Evolutionary conservation across 2,797 vertebrate species (phyloP), one percentile per base, ranked within the genome.

Genomic region (Crax fasciolata): DNA sequence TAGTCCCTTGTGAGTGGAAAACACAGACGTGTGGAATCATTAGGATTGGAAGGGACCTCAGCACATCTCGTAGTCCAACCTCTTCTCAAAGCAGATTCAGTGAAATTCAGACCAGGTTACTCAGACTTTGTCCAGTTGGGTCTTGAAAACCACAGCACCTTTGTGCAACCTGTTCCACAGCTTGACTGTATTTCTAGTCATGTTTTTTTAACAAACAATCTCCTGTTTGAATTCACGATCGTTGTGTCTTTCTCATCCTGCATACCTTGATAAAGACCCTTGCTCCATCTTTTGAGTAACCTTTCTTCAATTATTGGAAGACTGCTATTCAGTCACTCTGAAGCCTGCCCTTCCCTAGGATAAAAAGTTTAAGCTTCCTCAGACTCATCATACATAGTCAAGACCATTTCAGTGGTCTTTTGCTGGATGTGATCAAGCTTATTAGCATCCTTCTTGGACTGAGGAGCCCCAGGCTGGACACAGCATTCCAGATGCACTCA

Each of bases 21-120:
- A 41, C 4, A 20, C 4, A 20, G 20, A 39, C 4, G 58, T 7
- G 17, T 7, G 17, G 6, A 27, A 4, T 66, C 1, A 1, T 28
- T 19, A 20, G 44, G 15, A 4, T 39, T 61, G 44, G 23, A 59
- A 38, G 13, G 51, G 21, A 46, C 13, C 68, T 61, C 0, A 10
- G 20, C n/a, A 63, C 4, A 2, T 73, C 16, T 68, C 16, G 20
- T 88, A 13, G 14, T 70, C 10, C 25, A 73, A 19, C 5, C 14
- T 70, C 7, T 63, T 28, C 41, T 57, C 49, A 21, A 52, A 90
- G 49, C 38, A 48, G 15, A 3, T 9, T 39, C 43, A 48, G 3
- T 30, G 19, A 30, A 83, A 54, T 80, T 83, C 23, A 65, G 54
- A 12, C 13, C 44, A 59, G 23, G 35, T 51, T 55, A 57, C 8